phyloP scores from a whole-genome alignment of 2,888 invertebrate species.

The Athalia circularis region DNA sequence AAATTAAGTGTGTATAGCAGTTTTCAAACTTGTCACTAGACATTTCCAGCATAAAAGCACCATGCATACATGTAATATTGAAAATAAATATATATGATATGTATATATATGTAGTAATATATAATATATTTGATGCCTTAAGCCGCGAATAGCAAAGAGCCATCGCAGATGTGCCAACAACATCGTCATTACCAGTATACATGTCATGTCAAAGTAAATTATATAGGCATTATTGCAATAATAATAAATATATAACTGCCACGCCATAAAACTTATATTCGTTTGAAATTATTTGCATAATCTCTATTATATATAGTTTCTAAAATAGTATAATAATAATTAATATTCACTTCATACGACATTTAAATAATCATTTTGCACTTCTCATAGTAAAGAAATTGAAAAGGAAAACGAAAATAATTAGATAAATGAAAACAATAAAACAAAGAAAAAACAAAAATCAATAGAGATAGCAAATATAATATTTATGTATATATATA shows the following conservation, averaged over 20 bases:
- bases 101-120: constrained; percentile 51
- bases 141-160: constrained; percentile 61
- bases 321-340: constrained; percentile 16
- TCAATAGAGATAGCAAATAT: too few relatives aligned
- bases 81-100: constrained; percentile 48
- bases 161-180: constrained; percentile 68
- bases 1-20: constrained; percentile 51
- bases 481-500: constrained; percentile 6
- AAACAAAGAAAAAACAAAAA: not conserved
- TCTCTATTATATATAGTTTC: constrained; percentile 20
- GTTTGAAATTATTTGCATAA: constrained; percentile 22
- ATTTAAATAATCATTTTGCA: constrained; percentile 39
- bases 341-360: constrained; percentile 43
- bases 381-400: constrained; percentile 13
- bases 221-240: constrained; percentile 33
- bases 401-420: not conserved
- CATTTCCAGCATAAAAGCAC: constrained; percentile 68
- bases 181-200: constrained; percentile 66
- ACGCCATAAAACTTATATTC: constrained; percentile 30
- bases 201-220: constrained; percentile 55
- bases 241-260: constrained; percentile 29
- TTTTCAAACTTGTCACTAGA: constrained; percentile 66
- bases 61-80: constrained; percentile 65
- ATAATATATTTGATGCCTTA: constrained; percentile 63
- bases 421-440: constrained; percentile 3